A percentile compares a stretch with the other conserved stretches of the same genome.
Evolutionary conservation across 2,113 vertebrate genomes (phyloP).

Genomic region (Calidris pugnax): DNA sequence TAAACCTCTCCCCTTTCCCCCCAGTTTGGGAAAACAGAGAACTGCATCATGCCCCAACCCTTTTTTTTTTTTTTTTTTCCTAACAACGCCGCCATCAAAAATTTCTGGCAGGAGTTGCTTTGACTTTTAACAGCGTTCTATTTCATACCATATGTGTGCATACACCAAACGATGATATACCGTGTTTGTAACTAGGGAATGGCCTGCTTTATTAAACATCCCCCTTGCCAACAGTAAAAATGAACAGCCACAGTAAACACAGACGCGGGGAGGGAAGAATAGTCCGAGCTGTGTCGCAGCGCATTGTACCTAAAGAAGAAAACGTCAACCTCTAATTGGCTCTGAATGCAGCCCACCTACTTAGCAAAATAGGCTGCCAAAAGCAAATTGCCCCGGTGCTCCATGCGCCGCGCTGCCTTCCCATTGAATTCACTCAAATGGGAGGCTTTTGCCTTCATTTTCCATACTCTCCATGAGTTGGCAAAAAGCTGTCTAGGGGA

Average conservation of each 20-base stretch:
- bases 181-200: conserved; percentile 40
- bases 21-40: neutral
- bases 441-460: conserved; percentile 44
- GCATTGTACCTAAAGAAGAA: conserved; percentile 34
- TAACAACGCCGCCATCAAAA: neutral
- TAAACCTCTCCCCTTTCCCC: neutral
- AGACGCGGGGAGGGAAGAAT: conserved; percentile 14
- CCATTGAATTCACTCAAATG: conserved; percentile 30
- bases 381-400: conserved; percentile 49
- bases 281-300: neutral
- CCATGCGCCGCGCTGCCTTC: neutral
- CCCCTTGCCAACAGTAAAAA: conserved; percentile 44
- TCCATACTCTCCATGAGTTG: conserved; percentile 42
- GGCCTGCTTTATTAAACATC: conserved; percentile 63
- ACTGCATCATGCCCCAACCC: fast-evolving
- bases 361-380: conserved; percentile 53
- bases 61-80: neutral
- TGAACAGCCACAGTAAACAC: conserved; percentile 60
- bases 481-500: conserved; percentile 25
- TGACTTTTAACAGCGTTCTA: conserved; percentile 26
- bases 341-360: conserved; percentile 53
- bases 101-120: conserved; percentile 31
- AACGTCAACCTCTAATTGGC: conserved; percentile 42
- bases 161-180: conserved; percentile 17
- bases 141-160: conserved; percentile 43